phyloP scores from a whole-genome alignment of 2,113 vertebrate species.

The Ptilorrhoa leucosticta region DNA sequence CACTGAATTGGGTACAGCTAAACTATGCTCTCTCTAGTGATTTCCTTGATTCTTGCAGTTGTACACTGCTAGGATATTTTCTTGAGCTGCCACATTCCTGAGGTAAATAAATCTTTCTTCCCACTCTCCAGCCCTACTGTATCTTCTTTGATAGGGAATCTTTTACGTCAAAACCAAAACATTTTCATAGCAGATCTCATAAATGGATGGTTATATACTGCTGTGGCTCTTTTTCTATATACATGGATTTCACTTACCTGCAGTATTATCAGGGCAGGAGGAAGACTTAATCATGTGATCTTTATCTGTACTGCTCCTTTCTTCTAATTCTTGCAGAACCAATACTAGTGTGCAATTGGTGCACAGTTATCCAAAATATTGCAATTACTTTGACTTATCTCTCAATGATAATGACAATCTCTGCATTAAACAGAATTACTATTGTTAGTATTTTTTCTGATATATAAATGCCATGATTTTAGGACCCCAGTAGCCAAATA shows the following conservation, averaged over 20 bases:
- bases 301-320: neutral
- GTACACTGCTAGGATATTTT: neutral
- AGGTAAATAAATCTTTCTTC: neutral
- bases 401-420: neutral
- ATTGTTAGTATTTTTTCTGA: neutral
- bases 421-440: neutral
- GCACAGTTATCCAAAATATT: neutral
- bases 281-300: neutral
- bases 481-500: neutral
- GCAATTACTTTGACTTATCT: neutral
- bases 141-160: neutral
- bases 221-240: neutral
- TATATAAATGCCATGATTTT: neutral
- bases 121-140: neutral
- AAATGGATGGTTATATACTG: neutral
- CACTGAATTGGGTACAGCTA: neutral
- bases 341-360: neutral
- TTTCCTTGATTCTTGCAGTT: neutral
- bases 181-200: neutral
- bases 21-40: neutral
- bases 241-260: neutral
- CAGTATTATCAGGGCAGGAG: neutral
- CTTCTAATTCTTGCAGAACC: neutral
- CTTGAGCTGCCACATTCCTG: neutral
- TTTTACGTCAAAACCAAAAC: neutral